A percentile compares a stretch with the other conserved stretches of the same genome.
Evolutionary conservation across 2,888 invertebrate genomes (phyloP).

Genomic region (Sicus ferrugineus): DNA sequence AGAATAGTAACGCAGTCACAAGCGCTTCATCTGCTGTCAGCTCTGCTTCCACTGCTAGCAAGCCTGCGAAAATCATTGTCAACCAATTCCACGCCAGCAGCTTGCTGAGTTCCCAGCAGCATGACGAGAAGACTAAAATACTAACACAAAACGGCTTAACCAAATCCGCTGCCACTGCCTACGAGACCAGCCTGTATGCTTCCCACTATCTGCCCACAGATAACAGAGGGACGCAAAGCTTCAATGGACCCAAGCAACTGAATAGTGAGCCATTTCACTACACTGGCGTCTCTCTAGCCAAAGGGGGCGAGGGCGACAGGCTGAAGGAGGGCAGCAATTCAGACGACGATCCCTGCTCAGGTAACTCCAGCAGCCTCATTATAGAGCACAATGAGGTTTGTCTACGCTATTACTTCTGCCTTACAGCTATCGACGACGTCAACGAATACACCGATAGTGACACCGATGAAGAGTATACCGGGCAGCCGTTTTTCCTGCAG

Average conservation of each 20-base stretch:
- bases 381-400: background rate
- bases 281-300: conserved; percentile 50
- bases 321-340: conserved; percentile 27
- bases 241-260: conserved; percentile 25
- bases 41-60: conserved; percentile 2
- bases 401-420: background rate
- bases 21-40: background rate
- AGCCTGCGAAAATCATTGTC: conserved; percentile 59
- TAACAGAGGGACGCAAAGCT: conserved; percentile 28
- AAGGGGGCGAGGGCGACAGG: conserved; percentile 34
- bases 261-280: conserved; percentile 47
- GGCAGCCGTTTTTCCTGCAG: conserved; percentile 54
- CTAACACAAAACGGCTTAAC: conserved; percentile 57
- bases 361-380: conserved; percentile 39
- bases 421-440: conserved; percentile 57
- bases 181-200: conserved; percentile 57
- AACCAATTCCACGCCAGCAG: conserved; percentile 63
- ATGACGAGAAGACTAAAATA: conserved; percentile 54
- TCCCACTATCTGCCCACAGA: conserved; percentile 52
- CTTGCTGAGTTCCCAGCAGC: conserved; percentile 55
- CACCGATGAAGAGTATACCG: conserved; percentile 59
- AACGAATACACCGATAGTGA: conserved; percentile 57
- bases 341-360: conserved; percentile 58
- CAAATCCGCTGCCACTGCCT: conserved; percentile 54
- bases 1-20: conserved; percentile 32